These are phyloP conservation scores for Polymixis lichenea DNA, from an alignment of 2,888 invertebrate genomes.

Conservation along the genomic window DNA sequence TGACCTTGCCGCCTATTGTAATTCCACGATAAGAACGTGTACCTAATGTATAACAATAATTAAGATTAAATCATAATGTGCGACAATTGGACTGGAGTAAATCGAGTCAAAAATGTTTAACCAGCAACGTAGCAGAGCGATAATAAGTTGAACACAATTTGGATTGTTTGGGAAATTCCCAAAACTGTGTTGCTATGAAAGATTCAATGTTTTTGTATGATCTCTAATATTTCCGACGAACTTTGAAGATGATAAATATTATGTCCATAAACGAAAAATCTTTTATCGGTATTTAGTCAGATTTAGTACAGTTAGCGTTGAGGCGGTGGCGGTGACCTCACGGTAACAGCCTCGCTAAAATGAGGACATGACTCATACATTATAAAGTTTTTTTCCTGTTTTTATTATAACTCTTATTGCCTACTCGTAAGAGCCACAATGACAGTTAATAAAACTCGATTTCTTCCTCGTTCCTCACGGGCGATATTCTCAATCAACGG, in stretches of 20 bases:
- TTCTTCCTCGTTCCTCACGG: slow-evolving; percentile 43
- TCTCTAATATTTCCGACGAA: background rate
- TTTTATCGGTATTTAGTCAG: slow-evolving; percentile 23
- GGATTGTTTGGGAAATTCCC: background rate
- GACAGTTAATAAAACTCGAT: slow-evolving; percentile 36
- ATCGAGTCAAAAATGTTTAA: no score
- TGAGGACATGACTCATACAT: slow-evolving; percentile 58
- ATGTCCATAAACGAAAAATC: background rate
- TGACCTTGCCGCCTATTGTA: slow-evolving; percentile 30
- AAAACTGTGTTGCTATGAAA: slow-evolving; percentile 16
- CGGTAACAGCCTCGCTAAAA: slow-evolving; percentile 53
- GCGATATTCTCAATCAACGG: slow-evolving; percentile 34
- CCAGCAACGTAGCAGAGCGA: no score
- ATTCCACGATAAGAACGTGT: slow-evolving; percentile 3
- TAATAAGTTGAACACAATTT: no score
- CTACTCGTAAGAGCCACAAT: slow-evolving; percentile 12
- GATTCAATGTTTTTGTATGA: background rate
- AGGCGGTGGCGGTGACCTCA: slow-evolving; percentile 62
- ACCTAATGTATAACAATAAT: no score
- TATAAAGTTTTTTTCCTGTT: slow-evolving; percentile 42
- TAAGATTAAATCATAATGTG: background rate
- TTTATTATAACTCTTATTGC: slow-evolving; percentile 29
- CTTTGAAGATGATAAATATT: background rate
- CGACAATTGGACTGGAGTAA: background rate
- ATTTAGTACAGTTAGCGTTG: slow-evolving; percentile 34